phyloP scores from a whole-genome alignment of 37 sponge, comb jelly and placozoan species.

The Cladorhizidae sp. region DNA sequence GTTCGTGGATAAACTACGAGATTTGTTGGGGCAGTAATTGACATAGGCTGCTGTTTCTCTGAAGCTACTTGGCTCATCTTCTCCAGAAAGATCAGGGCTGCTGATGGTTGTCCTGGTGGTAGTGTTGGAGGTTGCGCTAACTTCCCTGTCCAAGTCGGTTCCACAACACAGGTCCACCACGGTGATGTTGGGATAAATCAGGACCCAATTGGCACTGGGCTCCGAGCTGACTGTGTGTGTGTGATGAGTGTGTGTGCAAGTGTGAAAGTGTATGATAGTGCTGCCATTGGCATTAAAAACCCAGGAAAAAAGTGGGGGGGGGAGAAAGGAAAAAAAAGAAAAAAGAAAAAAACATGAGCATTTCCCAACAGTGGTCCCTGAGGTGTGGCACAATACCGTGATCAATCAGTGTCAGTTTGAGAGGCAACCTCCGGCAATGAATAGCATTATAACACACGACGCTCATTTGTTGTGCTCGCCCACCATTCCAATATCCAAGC shows the following conservation, averaged over 20 bases:
- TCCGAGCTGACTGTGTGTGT: slow-evolving; percentile 37
- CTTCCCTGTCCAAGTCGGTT: not conserved
- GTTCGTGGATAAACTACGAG: not conserved
- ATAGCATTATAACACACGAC: too few relatives aligned
- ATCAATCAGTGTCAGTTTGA: too few relatives aligned
- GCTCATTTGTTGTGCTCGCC: too few relatives aligned
- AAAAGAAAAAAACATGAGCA: too few relatives aligned
- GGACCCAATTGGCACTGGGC: slow-evolving; percentile 56
- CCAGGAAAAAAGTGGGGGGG: too few relatives aligned
- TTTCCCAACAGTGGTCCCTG: too few relatives aligned
- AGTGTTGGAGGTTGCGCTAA: not conserved
- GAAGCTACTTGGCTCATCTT: not conserved
- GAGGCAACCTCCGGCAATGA: too few relatives aligned
- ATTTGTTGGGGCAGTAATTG: not conserved
- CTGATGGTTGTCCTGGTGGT: not conserved
- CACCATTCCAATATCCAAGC: too few relatives aligned
- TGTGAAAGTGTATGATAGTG: too few relatives aligned
- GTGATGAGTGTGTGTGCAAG: not conserved
- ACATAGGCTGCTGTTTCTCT: too few relatives aligned
- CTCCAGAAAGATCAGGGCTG: not conserved
- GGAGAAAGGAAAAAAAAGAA: too few relatives aligned
- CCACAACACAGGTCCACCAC: slow-evolving; percentile 4
- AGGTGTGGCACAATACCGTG: too few relatives aligned
- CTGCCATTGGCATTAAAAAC: not conserved
- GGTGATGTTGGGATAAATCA: slow-evolving; percentile 3